Evolutionary conservation across 2,797 vertebrate genomes (phyloP).

Genomic region (Squalus acanthias): DNA sequence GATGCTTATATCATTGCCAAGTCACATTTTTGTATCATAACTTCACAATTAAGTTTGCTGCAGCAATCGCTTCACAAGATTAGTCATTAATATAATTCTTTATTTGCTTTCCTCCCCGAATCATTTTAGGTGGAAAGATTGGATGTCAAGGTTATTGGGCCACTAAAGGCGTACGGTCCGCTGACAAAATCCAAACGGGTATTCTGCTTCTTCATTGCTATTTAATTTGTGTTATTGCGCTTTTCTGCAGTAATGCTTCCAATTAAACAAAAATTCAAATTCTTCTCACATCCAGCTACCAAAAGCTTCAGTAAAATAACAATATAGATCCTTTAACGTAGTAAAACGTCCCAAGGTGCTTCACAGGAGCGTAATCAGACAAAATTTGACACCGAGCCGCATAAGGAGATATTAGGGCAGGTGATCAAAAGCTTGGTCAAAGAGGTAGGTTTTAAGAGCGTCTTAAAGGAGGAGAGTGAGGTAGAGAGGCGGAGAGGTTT

Average conservation of each 20-base stretch:
- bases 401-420: too few relatives aligned
- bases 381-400: too few relatives aligned
- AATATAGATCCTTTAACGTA: too few relatives aligned
- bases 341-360: too few relatives aligned
- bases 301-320: not conserved
- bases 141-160: constrained; percentile 59
- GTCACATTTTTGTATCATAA: not conserved
- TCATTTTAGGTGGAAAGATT: constrained; percentile 62
- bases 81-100: not conserved
- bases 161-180: constrained; percentile 58
- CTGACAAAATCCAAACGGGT: constrained; percentile 60
- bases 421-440: too few relatives aligned
- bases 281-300: not conserved
- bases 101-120: not conserved
- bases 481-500: too few relatives aligned
- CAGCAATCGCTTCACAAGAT: not conserved
- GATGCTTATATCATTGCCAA: not conserved
- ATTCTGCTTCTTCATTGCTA: constrained; percentile 26
- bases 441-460: too few relatives aligned
- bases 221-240: not conserved
- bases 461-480: too few relatives aligned
- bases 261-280: not conserved
- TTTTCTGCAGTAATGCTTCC: too few relatives aligned
- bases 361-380: too few relatives aligned
- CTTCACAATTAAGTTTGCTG: not conserved